Percentiles rank a stretch among this genome's conserved stretches.
phyloP scores from a whole-genome alignment of 92 coral and sea anemone genomes.

The Diadumene lineata region DNA sequence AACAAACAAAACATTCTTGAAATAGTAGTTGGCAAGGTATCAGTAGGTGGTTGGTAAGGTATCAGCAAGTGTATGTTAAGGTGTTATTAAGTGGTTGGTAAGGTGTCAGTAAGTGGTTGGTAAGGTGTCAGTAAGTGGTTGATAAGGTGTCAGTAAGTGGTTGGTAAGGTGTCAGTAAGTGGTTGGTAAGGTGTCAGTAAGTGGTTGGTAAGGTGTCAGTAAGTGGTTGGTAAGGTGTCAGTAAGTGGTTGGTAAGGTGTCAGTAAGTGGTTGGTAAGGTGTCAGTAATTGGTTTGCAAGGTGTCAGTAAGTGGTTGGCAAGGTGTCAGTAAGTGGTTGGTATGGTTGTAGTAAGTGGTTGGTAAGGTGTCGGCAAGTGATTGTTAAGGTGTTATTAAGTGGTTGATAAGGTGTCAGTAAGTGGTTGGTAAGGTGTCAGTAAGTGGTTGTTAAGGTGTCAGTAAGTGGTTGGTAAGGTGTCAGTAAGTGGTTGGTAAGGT shows the following conservation, averaged over 20 bases:
- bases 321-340: constrained; percentile 1
- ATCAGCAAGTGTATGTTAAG: not conserved
- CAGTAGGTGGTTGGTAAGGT: constrained; percentile 8
- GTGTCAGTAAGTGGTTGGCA: constrained; percentile 9
- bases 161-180: constrained; percentile 1
- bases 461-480: constrained; percentile 7
- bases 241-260: constrained; percentile 9
- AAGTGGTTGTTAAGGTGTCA: constrained; percentile 1
- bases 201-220: constrained; percentile 13
- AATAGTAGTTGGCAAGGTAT: not conserved
- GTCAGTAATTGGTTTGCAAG: not conserved
- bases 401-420: not conserved
- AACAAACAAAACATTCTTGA: not conserved
- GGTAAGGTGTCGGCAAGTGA: not conserved
- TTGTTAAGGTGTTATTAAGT: not conserved
- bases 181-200: constrained; percentile 16
- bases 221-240: constrained; percentile 1
- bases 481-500: constrained; percentile 18
- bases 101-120: constrained; percentile 13
- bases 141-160: constrained; percentile 15
- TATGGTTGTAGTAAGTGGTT: not conserved
- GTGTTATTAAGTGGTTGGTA: constrained; percentile 5
- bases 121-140: constrained; percentile 16
- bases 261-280: constrained; percentile 4
- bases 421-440: constrained; percentile 13